These are phyloP conservation scores for Channa striata DNA, from an alignment of 2,797 vertebrate genomes.

Conservation along the genomic window DNA sequence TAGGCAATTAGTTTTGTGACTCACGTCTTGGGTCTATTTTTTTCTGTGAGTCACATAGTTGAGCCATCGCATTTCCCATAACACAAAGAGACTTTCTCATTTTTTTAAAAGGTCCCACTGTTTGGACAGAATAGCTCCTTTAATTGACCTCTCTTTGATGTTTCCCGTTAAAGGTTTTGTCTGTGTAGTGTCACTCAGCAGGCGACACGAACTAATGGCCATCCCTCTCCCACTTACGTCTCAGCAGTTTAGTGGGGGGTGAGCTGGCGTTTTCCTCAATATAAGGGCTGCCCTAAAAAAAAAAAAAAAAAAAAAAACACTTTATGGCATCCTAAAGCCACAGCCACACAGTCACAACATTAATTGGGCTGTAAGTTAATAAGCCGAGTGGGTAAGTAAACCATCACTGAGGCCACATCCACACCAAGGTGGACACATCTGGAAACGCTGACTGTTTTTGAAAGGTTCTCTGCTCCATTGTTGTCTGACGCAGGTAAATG, in stretches of 20 bases:
- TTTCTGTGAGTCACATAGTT: constrained; percentile 69
- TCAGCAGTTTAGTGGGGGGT: constrained; percentile 2
- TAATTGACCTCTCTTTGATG: constrained; percentile 74
- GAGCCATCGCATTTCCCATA: constrained; percentile 57
- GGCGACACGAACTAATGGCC: constrained; percentile 70
- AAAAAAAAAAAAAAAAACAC: not conserved
- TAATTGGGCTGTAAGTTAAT: constrained; percentile 54
- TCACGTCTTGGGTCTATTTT: constrained; percentile 62
- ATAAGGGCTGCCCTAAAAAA: constrained; percentile 2
- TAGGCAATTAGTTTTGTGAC: constrained; percentile 68
- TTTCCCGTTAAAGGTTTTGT: constrained; percentile 66
- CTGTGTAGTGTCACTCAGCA: constrained; percentile 71
- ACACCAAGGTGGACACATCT: constrained; percentile 61
- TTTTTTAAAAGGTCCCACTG: constrained; percentile 43
- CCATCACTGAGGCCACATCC: constrained; percentile 61
- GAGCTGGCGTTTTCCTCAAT: constrained; percentile 25
- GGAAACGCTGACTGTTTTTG: constrained; percentile 45
- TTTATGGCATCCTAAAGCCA: constrained; percentile 49
- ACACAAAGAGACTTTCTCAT: constrained; percentile 57
- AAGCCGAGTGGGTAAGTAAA: constrained; percentile 60
- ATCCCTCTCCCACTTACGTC: constrained; percentile 27
- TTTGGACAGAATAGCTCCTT: constrained; percentile 59
- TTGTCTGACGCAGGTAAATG: constrained; percentile 13
- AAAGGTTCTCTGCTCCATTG: not conserved
- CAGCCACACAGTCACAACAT: constrained; percentile 54